Conservation (phyloP, 1,140 invertebrate species). For the Carcinoscorpius rotundicauda region DNA sequence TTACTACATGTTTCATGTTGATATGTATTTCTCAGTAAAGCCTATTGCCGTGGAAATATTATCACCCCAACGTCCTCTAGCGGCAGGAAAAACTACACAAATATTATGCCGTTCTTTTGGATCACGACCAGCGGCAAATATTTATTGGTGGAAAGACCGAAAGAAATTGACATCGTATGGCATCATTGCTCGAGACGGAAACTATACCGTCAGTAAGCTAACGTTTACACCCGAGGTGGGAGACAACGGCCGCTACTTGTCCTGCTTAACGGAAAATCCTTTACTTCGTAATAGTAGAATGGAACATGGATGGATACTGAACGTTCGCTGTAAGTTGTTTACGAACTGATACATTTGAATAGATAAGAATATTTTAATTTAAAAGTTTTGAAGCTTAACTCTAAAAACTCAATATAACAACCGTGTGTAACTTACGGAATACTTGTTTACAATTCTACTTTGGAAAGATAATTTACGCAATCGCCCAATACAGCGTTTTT, state of each 20-base stretch:
- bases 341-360: too few relatives aligned
- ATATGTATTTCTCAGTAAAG: conserved; percentile 27
- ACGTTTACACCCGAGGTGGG: conserved; percentile 46
- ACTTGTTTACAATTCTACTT: too few relatives aligned
- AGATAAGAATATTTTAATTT: too few relatives aligned
- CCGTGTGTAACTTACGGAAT: too few relatives aligned
- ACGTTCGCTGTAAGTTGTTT: conserved; percentile 66
- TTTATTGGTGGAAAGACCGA: conserved; percentile 27
- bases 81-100: conserved; percentile 24
- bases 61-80: conserved; percentile 19
- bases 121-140: conserved; percentile 24
- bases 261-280: conserved; percentile 70
- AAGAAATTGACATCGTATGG: conserved; percentile 17
- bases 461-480: too few relatives aligned
- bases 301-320: conserved; percentile 69
- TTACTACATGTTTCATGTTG: too few relatives aligned
- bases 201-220: conserved; percentile 18
- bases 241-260: conserved; percentile 67
- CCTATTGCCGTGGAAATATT: conserved; percentile 63
- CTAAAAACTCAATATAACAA: too few relatives aligned
- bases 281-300: conserved; percentile 42
- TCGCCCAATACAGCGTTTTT: too few relatives aligned
- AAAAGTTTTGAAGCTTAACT: too few relatives aligned
- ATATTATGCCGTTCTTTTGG: conserved; percentile 24
- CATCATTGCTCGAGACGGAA: conserved; percentile 21